These are phyloP conservation scores for Misgurnus anguillicaudatus DNA, from an alignment of 2,113 vertebrate genomes.

Conservation along the genomic window DNA sequence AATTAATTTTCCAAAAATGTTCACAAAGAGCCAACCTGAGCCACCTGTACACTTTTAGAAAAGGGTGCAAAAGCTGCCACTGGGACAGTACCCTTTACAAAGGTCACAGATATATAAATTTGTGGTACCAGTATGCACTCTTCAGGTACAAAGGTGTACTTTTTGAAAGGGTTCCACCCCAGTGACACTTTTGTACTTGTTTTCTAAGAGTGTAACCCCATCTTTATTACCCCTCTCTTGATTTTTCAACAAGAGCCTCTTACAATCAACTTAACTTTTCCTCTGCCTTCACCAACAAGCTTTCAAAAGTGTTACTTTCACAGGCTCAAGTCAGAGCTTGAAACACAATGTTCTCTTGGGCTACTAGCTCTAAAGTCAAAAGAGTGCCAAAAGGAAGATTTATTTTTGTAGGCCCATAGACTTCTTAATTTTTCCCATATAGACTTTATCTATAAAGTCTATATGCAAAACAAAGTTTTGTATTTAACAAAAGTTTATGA, in stretches of 20 bases:
- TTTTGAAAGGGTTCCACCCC: neutral
- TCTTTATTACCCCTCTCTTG: neutral
- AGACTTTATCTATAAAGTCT: no score
- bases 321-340: constrained; percentile 42
- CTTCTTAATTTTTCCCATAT: no score
- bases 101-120: no score
- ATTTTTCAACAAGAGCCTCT: constrained; percentile 7
- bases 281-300: constrained; percentile 11
- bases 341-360: constrained; percentile 6
- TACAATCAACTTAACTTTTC: neutral
- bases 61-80: no score
- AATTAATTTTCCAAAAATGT: constrained; percentile 45
- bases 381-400: neutral
- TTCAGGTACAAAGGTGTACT: no score
- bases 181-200: neutral
- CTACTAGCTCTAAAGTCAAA: constrained; percentile 20
- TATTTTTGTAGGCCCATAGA: no score
- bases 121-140: no score
- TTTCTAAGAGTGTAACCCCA: neutral
- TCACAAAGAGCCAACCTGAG: constrained; percentile 24
- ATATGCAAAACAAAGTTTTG: no score
- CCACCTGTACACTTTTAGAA: neutral
- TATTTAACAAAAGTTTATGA: no score
- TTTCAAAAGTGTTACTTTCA: constrained; percentile 33
- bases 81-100: no score